Evolutionary conservation across 1,140 invertebrate species (phyloP), one percentile per base, ranked within the genome.

Genomic region (Contarinia nasturtii): DNA sequence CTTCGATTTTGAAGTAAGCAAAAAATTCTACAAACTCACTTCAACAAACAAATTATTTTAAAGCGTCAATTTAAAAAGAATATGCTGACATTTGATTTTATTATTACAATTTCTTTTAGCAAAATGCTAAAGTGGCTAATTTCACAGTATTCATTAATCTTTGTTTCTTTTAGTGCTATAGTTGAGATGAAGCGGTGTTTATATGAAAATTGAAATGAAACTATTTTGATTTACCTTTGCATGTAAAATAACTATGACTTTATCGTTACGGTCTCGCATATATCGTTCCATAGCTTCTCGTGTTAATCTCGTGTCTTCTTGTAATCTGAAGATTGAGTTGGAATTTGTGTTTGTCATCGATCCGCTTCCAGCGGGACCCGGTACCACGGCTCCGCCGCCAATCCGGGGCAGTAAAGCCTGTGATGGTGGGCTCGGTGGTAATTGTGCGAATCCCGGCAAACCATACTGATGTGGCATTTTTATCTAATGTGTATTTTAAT

Each of bases 241-340:
- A 69, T 98, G 95, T 44, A 98, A 71, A 49, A 99, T 96, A 4
- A 97, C 89, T 18, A 99, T 80, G 3, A 93, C 81, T 82, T 96
- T 92, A 63, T 98, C 93, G 52, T 86, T 87, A 54, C 89, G 75
- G 55, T 96, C 90, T 22, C 87, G 75, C 46, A 97, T 73, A 64
- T 97, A 98, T 38, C 86, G 79, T 61, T 92, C 86, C 94, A 97
- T 97, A 12, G 90, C 89, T 55, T 96, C 92, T 40, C 90, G 75
- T 11, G 85, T 91, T 33, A 93, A 70, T 48, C 86, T 73, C 53
- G 86, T 83, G 52, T 89, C 86, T 58, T 89, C 86, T 46, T 58
- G 58, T 22, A 57, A 49, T 19, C 52, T 44, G 44, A 47, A 53
- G 15, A 49, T 33, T 12, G 44, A 33, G 34, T 47, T 48, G 7